phyloP scores from a whole-genome alignment of 2,113 vertebrate genomes.

The Triplophysa dalaica region DNA sequence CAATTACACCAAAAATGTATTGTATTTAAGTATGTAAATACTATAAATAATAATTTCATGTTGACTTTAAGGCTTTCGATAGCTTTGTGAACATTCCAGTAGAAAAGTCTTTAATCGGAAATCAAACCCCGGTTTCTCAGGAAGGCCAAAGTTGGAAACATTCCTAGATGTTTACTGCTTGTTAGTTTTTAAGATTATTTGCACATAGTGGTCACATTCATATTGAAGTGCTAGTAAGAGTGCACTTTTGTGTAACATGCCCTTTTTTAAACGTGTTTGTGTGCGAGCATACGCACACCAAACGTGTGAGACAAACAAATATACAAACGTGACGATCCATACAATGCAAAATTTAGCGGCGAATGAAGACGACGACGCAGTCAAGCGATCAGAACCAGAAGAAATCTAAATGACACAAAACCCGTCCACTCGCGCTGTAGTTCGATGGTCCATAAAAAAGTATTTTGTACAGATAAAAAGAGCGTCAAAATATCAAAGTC shows the following conservation, averaged over 20 bases:
- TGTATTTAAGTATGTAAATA: no score
- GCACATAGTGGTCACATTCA: constrained; percentile 17
- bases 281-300: neutral
- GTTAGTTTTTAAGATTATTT: neutral
- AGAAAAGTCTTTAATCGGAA: neutral
- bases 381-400: neutral
- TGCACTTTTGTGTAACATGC: constrained; percentile 30
- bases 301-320: neutral
- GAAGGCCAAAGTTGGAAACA: neutral
- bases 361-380: neutral
- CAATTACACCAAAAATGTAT: no score
- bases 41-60: neutral
- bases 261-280: neutral
- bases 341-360: neutral
- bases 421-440: constrained; percentile 29
- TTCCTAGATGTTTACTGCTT: neutral
- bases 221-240: constrained; percentile 5
- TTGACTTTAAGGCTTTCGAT: neutral
- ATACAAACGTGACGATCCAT: constrained; percentile 9
- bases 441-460: constrained; percentile 29
- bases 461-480: constrained; percentile 22
- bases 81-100: neutral
- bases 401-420: neutral
- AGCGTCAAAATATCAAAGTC: constrained; percentile 9
- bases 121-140: neutral